Conservation (phyloP, 2,797 vertebrate genomes). For the Microchirus variegatus region DNA sequence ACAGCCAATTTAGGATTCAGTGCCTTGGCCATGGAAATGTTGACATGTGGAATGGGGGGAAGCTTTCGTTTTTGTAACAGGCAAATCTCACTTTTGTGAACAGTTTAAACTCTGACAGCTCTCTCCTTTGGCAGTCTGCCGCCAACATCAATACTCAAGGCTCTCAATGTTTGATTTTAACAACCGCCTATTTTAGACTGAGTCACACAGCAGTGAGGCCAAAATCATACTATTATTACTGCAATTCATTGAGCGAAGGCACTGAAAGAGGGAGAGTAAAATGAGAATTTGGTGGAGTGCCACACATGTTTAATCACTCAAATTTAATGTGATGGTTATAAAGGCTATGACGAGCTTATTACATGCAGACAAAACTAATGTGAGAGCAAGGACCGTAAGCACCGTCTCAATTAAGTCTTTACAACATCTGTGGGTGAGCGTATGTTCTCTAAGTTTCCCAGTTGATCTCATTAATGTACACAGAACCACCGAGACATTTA, state of each 20-base stretch:
- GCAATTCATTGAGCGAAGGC: not conserved
- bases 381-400: constrained; percentile 50
- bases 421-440: constrained; percentile 53
- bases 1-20: not conserved
- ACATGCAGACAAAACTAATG: constrained; percentile 37
- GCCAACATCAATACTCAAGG: no score
- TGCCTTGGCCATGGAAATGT: not conserved
- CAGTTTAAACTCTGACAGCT: no score
- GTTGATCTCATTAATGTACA: constrained; percentile 69
- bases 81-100: no score
- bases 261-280: not conserved
- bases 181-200: no score
- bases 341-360: constrained; percentile 36
- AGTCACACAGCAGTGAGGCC: no score
- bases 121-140: no score
- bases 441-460: constrained; percentile 52
- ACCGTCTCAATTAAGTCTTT: constrained; percentile 41
- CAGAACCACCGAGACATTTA: constrained; percentile 56
- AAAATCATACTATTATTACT: no score
- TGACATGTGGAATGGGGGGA: not conserved
- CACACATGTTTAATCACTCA: no score
- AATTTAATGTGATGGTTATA: constrained; percentile 14
- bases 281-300: not conserved
- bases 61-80: no score
- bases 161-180: no score